Evolutionary conservation across 2,113 vertebrate genomes (phyloP).

Genomic region (Osmerus mordax): DNA sequence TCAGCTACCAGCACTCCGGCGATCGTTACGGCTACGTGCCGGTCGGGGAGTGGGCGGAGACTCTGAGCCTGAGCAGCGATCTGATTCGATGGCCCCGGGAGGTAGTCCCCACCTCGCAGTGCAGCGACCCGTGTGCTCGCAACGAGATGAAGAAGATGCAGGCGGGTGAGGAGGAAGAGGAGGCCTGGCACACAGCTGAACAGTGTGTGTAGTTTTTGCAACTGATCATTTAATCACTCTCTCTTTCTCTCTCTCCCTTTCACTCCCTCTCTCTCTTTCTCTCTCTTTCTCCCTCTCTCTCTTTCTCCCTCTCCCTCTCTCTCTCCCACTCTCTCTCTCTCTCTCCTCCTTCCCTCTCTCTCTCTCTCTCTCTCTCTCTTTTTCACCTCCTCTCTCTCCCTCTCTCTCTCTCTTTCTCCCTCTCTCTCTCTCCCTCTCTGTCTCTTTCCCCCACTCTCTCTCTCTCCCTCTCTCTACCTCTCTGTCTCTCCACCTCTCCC

Average conservation of each 20-base stretch:
- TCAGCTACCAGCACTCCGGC: constrained; percentile 87
- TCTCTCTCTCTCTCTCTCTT: background rate
- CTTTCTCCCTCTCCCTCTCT: background rate
- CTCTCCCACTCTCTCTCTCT: background rate
- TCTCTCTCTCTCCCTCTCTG: too few species aligned
- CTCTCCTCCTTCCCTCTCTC: too few species aligned
- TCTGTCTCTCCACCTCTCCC: background rate
- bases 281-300: background rate
- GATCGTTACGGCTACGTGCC: constrained; percentile 87
- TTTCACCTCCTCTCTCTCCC: background rate
- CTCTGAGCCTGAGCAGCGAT: constrained; percentile 79
- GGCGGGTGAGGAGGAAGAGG: constrained; percentile 71
- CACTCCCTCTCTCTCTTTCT: background rate
- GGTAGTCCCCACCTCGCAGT: constrained; percentile 86
- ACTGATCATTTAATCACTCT: too few species aligned
- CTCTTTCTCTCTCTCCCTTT: too few species aligned
- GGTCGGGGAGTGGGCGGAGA: constrained; percentile 95
- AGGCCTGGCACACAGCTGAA: background rate
- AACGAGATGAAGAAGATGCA: constrained; percentile 99
- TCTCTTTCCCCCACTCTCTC: background rate
- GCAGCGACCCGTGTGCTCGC: constrained; percentile 93
- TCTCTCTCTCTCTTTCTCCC: too few species aligned
- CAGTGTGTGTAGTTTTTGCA: background rate
- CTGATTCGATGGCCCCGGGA: constrained; percentile 90
- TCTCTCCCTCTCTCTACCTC: too few species aligned